phyloP scores from a whole-genome alignment of 2,888 invertebrate species.

The Epicampocera succincta region DNA sequence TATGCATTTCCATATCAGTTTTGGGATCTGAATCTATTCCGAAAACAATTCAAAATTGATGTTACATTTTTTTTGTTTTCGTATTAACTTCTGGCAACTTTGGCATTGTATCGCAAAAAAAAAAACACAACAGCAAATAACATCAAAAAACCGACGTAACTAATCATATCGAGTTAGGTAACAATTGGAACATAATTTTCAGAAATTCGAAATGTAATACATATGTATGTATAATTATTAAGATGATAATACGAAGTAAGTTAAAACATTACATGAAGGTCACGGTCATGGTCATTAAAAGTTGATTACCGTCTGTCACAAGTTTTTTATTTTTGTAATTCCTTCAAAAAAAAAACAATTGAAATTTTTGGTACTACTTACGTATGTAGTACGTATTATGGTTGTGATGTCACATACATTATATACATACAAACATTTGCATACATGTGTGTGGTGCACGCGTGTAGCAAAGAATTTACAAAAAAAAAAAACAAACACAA shows the following conservation, averaged over 20 bases:
- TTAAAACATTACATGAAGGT: constrained; percentile 48
- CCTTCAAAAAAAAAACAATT: not conserved
- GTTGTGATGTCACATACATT: constrained; percentile 22
- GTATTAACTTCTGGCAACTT: too few relatives aligned
- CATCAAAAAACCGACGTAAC: too few relatives aligned
- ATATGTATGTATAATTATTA: too few relatives aligned
- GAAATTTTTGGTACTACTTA: not conserved
- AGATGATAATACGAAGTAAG: too few relatives aligned
- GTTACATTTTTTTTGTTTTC: too few relatives aligned
- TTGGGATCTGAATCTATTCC: too few relatives aligned
- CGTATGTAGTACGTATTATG: constrained; percentile 8
- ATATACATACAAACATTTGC: not conserved
- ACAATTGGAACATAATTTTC: not conserved
- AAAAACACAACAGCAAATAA: too few relatives aligned
- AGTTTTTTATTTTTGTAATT: constrained; percentile 60
- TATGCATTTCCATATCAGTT: too few relatives aligned
- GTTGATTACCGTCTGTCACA: constrained; percentile 30
- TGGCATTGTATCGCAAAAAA: too few relatives aligned
- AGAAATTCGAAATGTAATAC: not conserved
- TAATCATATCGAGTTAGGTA: not conserved
- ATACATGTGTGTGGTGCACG: not conserved
- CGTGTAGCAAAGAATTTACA: too few relatives aligned
- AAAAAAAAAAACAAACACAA: too few relatives aligned
- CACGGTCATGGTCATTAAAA: constrained; percentile 39
- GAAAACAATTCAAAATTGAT: too few relatives aligned